phyloP scores from a whole-genome alignment of 2,888 invertebrate genomes.

The Xylota sylvarum region DNA sequence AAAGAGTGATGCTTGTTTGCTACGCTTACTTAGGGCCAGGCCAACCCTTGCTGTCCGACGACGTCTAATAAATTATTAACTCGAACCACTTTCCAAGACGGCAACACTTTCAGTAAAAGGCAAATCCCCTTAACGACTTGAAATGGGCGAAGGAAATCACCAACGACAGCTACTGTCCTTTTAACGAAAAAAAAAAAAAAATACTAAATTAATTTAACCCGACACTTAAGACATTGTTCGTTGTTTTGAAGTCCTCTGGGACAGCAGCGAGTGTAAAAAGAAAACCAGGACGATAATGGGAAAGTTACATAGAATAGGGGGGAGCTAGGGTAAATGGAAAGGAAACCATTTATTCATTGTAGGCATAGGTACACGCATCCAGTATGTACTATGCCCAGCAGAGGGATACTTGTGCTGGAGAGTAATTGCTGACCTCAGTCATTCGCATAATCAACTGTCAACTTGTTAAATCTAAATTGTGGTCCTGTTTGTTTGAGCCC shows the following conservation, averaged over 20 bases:
- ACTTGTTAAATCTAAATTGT: conserved; percentile 19
- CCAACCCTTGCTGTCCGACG: conserved; percentile 10
- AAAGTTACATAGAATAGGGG: conserved; percentile 3
- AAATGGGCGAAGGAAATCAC: conserved; percentile 14
- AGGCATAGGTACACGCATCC: not conserved
- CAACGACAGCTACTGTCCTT: conserved; percentile 1
- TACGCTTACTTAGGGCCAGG: conserved; percentile 19
- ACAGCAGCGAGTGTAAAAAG: not conserved
- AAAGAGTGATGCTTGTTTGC: conserved; percentile 5
- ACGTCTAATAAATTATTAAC: conserved; percentile 48
- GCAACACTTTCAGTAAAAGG: not conserved
- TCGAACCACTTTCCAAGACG: conserved; percentile 24
- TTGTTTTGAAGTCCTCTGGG: conserved; percentile 17
- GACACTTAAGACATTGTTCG: conserved; percentile 39
- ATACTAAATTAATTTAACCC: conserved; percentile 51
- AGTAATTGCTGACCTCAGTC: conserved; percentile 35
- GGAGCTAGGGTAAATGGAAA: not conserved
- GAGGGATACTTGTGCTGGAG: not conserved
- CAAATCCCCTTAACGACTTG: conserved; percentile 13
- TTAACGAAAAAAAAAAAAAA: conserved; percentile 24
- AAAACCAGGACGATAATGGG: conserved; percentile 23
- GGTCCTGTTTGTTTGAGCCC: not conserved
- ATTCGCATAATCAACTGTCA: conserved; percentile 38
- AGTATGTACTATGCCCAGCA: not conserved
- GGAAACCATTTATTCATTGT: conserved; percentile 17